Conservation (phyloP, 2,113 vertebrate genomes). For the Pao palembangensis region DNA sequence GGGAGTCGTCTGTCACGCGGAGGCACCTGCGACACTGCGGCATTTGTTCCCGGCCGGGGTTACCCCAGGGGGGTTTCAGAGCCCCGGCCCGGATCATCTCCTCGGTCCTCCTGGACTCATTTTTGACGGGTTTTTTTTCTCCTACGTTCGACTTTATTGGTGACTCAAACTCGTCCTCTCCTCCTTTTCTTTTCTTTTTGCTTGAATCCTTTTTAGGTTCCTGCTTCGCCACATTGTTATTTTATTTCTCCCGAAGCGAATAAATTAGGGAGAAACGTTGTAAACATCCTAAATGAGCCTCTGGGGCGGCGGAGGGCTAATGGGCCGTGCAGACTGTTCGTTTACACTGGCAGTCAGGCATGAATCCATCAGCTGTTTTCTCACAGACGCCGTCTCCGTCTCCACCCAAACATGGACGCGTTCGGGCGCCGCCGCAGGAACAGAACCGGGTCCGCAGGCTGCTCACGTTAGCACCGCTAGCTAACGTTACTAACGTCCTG, state of each 20-base stretch:
- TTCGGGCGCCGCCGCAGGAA: too few species aligned
- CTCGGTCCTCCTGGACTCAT: too few species aligned
- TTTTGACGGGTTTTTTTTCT: too few species aligned
- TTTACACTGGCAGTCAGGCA: constrained; percentile 42
- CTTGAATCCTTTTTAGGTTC: neutral
- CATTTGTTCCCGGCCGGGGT: constrained; percentile 58
- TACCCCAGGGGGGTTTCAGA: constrained; percentile 41
- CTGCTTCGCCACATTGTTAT: neutral
- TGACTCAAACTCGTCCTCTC: too few species aligned
- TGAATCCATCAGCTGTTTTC: constrained; percentile 40
- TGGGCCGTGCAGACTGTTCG: constrained; percentile 30
- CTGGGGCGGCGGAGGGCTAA: constrained; percentile 12
- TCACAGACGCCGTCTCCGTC: constrained; percentile 28
- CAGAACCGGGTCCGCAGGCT: too few species aligned
- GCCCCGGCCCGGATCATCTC: too few species aligned
- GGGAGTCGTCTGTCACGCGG: constrained; percentile 49
- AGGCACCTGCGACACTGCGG: constrained; percentile 48
- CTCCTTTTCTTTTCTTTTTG: too few species aligned
- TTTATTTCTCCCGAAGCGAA: constrained; percentile 11
- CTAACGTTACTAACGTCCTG: too few species aligned
- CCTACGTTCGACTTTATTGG: too few species aligned
- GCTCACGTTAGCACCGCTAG: too few species aligned
- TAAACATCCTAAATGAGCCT: too few species aligned
- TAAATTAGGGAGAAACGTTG: constrained; percentile 5
- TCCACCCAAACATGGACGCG: constrained; percentile 41